Evolutionary conservation across 92 coral and sea anemone genomes (phyloP), one percentile per base, ranked within the genome.

Genomic region (Porites lobata): DNA sequence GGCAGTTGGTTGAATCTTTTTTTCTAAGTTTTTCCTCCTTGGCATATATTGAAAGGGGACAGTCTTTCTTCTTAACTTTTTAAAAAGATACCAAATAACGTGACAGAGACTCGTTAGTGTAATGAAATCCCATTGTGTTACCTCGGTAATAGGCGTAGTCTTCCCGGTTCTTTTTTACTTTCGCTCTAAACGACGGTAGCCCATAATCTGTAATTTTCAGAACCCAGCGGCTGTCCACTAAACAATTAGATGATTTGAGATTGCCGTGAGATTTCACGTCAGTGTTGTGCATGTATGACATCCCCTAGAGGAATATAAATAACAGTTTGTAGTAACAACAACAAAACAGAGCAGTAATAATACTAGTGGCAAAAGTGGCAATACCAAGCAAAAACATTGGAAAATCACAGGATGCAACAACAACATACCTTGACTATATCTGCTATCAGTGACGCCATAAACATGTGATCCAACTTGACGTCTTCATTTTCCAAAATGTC

Each of bases 221-320:
- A 21, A 95, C 98, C 99, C 99, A 96, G 84, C 99, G 96, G 89
- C 99, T 96, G 81, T 96, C 99, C 50, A 96, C 96, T 73, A 96
- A 72, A 62, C 99, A 96, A 54, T 95, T 96, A 32, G 96, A 93
- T 8, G 99, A 96, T 75, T 96, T 96, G 43, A 96, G 94, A 81
- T 96, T 96, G 8, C 99, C 99, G 70, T 96, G 99, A 57, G 96
- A 94, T 83, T 92, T 94, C 64, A 96, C 82, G 68, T 96, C 99
- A 68, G 96, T 90, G 59, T 96, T 87, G 89, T 96, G 99, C 13
- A 96, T 89, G 79, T 91, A 96, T 21, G 99, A 89, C 99, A 96
- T 96, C 54, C 99, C 99, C 99, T 96, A 69, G 5, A 87, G 59
- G 26, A 11, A 90, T 29, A 75, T 1, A 20, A 24, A 14, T 5